Evolutionary conservation across 1,140 invertebrate species (phyloP), one percentile per base, ranked within the genome.

Genomic region (Helicoverpa zea): DNA sequence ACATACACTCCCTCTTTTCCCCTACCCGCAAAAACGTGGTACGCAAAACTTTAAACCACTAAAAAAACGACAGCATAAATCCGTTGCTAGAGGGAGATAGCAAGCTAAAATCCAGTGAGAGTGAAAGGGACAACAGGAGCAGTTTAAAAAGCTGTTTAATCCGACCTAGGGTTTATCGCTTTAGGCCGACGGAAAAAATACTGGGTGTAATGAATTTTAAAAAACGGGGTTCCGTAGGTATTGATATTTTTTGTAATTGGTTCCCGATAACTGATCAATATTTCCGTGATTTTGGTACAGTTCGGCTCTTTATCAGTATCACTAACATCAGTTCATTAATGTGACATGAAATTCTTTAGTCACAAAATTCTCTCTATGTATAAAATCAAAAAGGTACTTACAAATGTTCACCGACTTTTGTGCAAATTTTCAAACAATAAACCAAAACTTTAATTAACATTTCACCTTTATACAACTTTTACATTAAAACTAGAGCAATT

Each of bases 141-240:
- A 61, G 74, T 77, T 64, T 66, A 77, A 77, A 77, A 77, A 77
- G 75, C 75, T 64, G 59, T 66, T 77, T 77, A 77, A 77, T 77
- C 75, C 75, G 11, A 77, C 23, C 75, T 66, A 77, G 73, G 61
- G 59, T 77, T 77, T 77, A 77, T 77, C 61, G 59, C 49, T 61
- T 66, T 77, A 77, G 75, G 75, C 74, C 16, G 47, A 51, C 74
- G 74, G 59, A 35, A 77, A 77, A 77, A 77, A 64, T 59, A 54
- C 51, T 23, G 59, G 59, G 14, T 29, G 49, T 77, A 64, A 77
- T 77, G 75, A 63, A 76, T 63, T n/a, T 77, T 77, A 35, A 29
- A 13, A 2, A 2, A 13, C 4, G 43, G 2, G 59, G 75, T 77
- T 66, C 75, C 49, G 16, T 76, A 51, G 11, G 7, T 14, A 29